Evolutionary conservation across 1,140 invertebrate species (phyloP).

Genomic region (Procambarus virginalis): DNA sequence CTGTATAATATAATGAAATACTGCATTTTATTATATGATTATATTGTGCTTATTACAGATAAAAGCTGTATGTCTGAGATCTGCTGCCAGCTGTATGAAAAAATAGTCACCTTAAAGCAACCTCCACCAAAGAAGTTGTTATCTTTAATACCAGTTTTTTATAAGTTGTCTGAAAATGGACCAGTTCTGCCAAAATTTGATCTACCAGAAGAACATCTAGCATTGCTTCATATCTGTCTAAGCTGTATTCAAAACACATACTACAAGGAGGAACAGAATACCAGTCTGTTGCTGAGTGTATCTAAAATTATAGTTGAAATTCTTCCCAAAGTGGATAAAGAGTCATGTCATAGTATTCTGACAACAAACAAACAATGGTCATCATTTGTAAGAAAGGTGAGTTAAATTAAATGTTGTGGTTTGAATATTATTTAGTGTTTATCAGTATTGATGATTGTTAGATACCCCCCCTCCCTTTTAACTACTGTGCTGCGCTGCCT

Average conservation of each 20-base stretch:
- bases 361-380: constrained; percentile 21
- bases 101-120: neutral
- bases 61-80: neutral
- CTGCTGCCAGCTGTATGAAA: constrained; percentile 28
- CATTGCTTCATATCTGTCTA: constrained; percentile 35
- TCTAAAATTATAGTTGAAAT: neutral
- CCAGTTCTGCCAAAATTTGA: neutral
- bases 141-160: constrained; percentile 17
- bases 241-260: constrained; percentile 12
- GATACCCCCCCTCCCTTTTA: too few relatives aligned
- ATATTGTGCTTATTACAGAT: too few relatives aligned
- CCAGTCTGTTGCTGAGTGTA: constrained; percentile 13
- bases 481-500: too few relatives aligned
- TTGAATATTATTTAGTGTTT: neutral
- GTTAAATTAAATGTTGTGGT: neutral
- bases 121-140: constrained; percentile 21
- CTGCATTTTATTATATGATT: too few relatives aligned
- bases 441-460: neutral
- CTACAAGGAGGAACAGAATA: neutral
- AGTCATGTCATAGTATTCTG: neutral
- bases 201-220: constrained; percentile 23
- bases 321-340: neutral
- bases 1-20: too few relatives aligned
- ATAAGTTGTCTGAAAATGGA: neutral
- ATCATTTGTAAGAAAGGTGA: constrained; percentile 33